phyloP scores from a whole-genome alignment of 2,888 invertebrate species.

The Cotesia congregata region DNA sequence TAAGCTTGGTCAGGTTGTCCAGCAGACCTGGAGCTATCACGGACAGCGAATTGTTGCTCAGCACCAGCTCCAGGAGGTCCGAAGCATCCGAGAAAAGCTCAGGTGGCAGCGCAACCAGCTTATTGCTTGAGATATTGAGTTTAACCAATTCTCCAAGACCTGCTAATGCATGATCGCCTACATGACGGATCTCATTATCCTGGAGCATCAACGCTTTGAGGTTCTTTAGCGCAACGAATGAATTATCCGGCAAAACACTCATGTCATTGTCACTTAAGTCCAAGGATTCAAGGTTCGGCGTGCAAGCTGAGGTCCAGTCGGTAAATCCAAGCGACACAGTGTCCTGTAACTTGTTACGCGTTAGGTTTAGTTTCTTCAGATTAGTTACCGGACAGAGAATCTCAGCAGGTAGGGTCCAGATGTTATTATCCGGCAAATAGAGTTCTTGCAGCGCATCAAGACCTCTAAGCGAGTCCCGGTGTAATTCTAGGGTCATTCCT shows the following conservation, averaged over 20 bases:
- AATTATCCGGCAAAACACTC: slow-evolving; percentile 79
- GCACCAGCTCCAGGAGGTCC: slow-evolving; percentile 80
- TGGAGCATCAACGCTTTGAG: slow-evolving; percentile 80
- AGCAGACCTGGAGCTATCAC: slow-evolving; percentile 83
- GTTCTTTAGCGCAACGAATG: slow-evolving; percentile 79
- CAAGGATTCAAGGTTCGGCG: slow-evolving; percentile 78
- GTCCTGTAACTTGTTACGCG: slow-evolving; percentile 84
- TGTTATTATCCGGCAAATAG: slow-evolving; percentile 83
- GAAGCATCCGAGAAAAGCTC: slow-evolving; percentile 83
- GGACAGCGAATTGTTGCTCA: slow-evolving; percentile 83
- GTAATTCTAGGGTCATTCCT: slow-evolving; percentile 82
- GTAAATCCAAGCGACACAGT: slow-evolving; percentile 82
- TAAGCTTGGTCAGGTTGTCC: slow-evolving; percentile 80
- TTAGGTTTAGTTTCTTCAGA: slow-evolving; percentile 80
- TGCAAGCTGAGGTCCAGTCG: slow-evolving; percentile 80
- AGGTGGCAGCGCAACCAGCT: slow-evolving; percentile 82
- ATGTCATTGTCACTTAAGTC: slow-evolving; percentile 84
- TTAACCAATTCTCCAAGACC: slow-evolving; percentile 79
- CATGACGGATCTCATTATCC: slow-evolving; percentile 81
- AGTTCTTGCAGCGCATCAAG: slow-evolving; percentile 78
- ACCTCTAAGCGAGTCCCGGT: slow-evolving; percentile 80
- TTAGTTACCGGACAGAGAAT: slow-evolving; percentile 81
- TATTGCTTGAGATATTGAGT: slow-evolving; percentile 85
- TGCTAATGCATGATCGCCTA: slow-evolving; percentile 82
- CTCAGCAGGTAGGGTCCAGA: slow-evolving; percentile 82